Evolutionary conservation across 2,113 vertebrate genomes (phyloP).

Genomic region (Otocyon megalotis): DNA sequence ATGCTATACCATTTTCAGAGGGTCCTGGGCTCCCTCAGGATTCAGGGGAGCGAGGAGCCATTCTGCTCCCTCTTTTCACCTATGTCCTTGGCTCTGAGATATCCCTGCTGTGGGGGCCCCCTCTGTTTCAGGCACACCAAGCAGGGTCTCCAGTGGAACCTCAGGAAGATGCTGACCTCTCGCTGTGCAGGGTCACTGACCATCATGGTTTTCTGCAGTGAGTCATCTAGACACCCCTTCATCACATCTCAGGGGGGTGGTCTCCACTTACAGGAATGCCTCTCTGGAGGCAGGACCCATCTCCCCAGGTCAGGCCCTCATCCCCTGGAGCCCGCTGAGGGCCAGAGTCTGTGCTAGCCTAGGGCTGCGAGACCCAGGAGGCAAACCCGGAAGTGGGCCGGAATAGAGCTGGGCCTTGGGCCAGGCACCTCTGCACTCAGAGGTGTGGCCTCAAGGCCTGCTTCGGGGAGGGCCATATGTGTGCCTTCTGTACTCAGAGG

Average conservation of each 20-base stretch:
- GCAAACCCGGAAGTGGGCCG: too few species aligned
- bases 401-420: background rate
- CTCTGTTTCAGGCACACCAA: constrained; percentile 88
- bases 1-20: background rate
- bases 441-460: background rate
- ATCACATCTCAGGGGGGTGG: too few species aligned
- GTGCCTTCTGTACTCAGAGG: too few species aligned
- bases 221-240: constrained; percentile 78
- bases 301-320: background rate
- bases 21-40: background rate
- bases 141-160: constrained; percentile 90
- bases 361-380: background rate
- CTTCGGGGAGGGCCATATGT: background rate
- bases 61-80: background rate
- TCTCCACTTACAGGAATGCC: background rate
- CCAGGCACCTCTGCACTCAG: background rate
- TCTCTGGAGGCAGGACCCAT: background rate
- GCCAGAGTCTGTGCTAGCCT: background rate
- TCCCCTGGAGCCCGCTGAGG: background rate
- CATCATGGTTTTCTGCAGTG: constrained; percentile 95
- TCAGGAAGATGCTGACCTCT: constrained; percentile 61
- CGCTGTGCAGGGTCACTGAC: constrained; percentile 93
- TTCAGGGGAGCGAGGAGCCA: background rate
- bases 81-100: background rate
- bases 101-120: background rate